phyloP scores from a whole-genome alignment of 2,113 vertebrate genomes.

The Galeopterus variegatus region DNA sequence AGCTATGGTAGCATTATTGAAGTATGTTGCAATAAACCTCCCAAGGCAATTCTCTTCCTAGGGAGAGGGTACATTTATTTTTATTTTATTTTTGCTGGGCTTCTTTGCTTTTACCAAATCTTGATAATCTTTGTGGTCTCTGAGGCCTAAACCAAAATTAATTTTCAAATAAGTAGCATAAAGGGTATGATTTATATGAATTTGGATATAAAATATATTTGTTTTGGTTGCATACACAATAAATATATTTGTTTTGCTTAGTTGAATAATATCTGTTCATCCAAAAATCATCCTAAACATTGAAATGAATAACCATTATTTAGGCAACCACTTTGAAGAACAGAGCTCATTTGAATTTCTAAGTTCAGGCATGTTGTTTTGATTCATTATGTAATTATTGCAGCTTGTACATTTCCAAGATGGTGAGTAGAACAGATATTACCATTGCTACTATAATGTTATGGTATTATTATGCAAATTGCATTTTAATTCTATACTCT shows the following conservation, averaged over 20 bases:
- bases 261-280: neutral
- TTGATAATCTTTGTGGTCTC: neutral
- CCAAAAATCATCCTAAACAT: neutral
- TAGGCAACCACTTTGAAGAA: neutral
- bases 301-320: neutral
- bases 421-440: neutral
- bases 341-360: neutral
- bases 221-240: neutral
- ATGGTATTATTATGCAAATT: neutral
- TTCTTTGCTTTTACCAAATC: conserved; percentile 35
- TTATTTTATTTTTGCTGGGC: neutral
- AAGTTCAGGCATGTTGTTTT: neutral
- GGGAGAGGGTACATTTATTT: neutral
- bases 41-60: neutral
- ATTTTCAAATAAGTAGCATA: conserved; percentile 46
- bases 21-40: neutral
- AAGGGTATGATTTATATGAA: conserved; percentile 49
- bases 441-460: neutral
- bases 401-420: neutral
- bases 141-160: conserved; percentile 30
- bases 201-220: conserved; percentile 40
- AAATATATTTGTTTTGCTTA: conserved; percentile 16
- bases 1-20: neutral
- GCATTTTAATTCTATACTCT: neutral
- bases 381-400: neutral